These are phyloP conservation scores for Seira sanloemensis DNA, from an alignment of 2,888 invertebrate species.

Conservation along the genomic window DNA sequence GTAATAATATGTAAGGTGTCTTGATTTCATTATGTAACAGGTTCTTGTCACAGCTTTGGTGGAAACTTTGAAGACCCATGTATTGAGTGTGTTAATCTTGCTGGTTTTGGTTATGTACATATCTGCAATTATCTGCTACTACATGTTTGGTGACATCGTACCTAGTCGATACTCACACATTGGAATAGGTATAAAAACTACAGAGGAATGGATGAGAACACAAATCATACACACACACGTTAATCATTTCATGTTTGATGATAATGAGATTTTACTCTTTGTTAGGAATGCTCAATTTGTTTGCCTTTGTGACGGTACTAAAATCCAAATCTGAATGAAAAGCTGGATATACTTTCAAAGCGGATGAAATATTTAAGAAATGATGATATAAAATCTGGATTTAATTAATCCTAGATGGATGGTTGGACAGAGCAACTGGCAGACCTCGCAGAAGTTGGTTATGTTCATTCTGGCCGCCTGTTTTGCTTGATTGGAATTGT, in stretches of 20 bases:
- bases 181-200: slow-evolving; percentile 51
- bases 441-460: slow-evolving; percentile 35
- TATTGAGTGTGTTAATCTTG: slow-evolving; percentile 68
- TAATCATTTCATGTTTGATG: neutral
- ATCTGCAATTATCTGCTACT: slow-evolving; percentile 66
- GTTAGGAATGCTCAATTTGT: slow-evolving; percentile 44
- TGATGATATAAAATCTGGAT: neutral
- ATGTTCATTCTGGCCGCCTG: slow-evolving; percentile 38
- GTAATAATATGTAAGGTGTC: neutral
- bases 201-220: too few species aligned
- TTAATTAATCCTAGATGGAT: slow-evolving; percentile 52
- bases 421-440: slow-evolving; percentile 67
- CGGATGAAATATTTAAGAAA: too few species aligned
- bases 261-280: neutral
- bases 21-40: slow-evolving; percentile 13
- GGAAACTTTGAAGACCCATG: slow-evolving; percentile 69
- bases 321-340: too few species aligned
- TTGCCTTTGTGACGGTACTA: slow-evolving; percentile 56
- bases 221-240: too few species aligned
- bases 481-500: slow-evolving; percentile 68
- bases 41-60: slow-evolving; percentile 68
- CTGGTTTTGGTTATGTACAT: slow-evolving; percentile 69
- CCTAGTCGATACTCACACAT: slow-evolving; percentile 54
- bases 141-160: slow-evolving; percentile 58
- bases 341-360: neutral